Evolutionary conservation across 2,113 vertebrate species (phyloP).

Genomic region (Plecotus auritus): DNA sequence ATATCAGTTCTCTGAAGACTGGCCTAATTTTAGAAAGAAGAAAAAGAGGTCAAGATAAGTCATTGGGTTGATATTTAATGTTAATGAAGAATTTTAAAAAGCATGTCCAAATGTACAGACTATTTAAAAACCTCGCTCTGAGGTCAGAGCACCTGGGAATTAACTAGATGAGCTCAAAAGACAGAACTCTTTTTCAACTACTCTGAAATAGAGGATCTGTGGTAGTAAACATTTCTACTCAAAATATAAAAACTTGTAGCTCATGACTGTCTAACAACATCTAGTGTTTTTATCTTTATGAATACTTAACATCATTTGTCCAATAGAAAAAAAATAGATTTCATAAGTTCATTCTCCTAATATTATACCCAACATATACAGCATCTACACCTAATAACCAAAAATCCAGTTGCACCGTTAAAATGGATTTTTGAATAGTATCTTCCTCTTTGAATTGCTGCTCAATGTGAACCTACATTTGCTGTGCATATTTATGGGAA

Average conservation of each 20-base stretch:
- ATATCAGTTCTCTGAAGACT: slow-evolving; percentile 94
- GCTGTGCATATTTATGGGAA: background rate
- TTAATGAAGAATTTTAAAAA: background rate
- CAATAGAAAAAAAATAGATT: background rate
- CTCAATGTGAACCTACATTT: background rate
- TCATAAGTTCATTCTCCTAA: background rate
- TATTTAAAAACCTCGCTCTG: background rate
- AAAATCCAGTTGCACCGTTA: background rate
- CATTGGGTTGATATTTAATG: background rate
- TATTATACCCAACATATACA: background rate
- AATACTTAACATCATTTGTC: background rate
- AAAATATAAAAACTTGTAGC: background rate
- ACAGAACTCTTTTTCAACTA: background rate
- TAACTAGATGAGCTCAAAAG: background rate
- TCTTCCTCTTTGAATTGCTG: background rate
- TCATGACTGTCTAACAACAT: background rate
- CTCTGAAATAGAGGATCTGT: background rate
- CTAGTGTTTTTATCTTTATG: background rate
- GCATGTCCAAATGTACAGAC: background rate
- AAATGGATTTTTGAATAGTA: background rate
- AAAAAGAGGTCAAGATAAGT: slow-evolving; percentile 45
- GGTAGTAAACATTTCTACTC: background rate
- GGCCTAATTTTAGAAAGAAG: slow-evolving; percentile 79
- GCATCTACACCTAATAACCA: background rate
- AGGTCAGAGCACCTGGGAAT: background rate